These are phyloP conservation scores for Phengaris arion DNA, from an alignment of 2,888 invertebrate species.

Conservation along the genomic window DNA sequence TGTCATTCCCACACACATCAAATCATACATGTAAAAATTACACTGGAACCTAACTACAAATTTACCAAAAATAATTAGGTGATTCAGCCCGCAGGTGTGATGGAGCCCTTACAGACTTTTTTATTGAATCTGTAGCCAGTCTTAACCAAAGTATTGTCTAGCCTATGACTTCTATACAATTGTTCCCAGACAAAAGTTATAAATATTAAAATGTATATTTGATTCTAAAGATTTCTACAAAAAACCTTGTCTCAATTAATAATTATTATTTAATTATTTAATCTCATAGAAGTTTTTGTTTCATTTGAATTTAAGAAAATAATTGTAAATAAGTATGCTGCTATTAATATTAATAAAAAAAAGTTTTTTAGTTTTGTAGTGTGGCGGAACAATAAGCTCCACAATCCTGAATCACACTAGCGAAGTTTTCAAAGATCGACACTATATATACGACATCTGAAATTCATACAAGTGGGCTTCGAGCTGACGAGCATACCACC, in stretches of 20 bases:
- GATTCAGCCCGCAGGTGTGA: not conserved
- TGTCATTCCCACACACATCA: too few relatives aligned
- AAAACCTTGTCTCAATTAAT: not conserved
- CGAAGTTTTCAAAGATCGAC: too few relatives aligned
- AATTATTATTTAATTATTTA: not conserved
- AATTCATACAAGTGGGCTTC: too few relatives aligned
- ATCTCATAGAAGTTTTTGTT: not conserved
- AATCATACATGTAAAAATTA: too few relatives aligned
- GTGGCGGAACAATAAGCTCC: too few relatives aligned
- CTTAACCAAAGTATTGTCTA: slow-evolving; percentile 26
- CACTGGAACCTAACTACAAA: too few relatives aligned
- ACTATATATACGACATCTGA: too few relatives aligned
- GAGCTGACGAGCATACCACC: too few relatives aligned
- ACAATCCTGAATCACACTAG: too few relatives aligned
- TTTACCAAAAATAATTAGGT: too few relatives aligned
- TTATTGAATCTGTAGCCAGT: slow-evolving; percentile 16
- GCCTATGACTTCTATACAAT: slow-evolving; percentile 24
- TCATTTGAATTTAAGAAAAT: not conserved
- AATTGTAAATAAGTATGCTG: not conserved
- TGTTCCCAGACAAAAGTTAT: slow-evolving; percentile 20
- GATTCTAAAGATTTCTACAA: not conserved
- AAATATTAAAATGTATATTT: slow-evolving; percentile 25
- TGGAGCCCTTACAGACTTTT: not conserved
- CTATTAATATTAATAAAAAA: not conserved
- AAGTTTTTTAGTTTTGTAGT: too few relatives aligned